Conservation (phyloP, 2,888 invertebrate genomes). For the Girardia tigrina region DNA sequence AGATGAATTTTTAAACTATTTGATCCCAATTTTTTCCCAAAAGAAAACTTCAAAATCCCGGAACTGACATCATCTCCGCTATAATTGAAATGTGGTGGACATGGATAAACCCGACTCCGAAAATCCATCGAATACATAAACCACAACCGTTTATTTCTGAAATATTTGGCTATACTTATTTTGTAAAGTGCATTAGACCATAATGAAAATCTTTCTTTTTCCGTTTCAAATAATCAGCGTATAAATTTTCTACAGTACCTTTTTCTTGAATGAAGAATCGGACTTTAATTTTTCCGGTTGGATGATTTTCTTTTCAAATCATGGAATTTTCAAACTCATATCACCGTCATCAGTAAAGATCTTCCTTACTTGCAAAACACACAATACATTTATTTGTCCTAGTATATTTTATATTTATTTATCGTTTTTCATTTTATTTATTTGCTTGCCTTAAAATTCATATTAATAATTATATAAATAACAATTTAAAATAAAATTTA, state of each 20-base stretch:
- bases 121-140: constrained; percentile 96
- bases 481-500: too few species aligned
- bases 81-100: constrained; percentile 87
- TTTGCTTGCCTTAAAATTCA: too few species aligned
- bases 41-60: constrained; percentile 71
- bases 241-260: neutral
- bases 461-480: too few species aligned
- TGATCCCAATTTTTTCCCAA: constrained; percentile 65
- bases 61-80: constrained; percentile 79
- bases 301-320: neutral
- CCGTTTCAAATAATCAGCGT: neutral
- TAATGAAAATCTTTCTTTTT: neutral
- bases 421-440: too few species aligned
- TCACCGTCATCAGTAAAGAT: neutral
- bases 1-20: constrained; percentile 78
- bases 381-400: too few species aligned
- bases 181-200: neutral
- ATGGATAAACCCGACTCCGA: constrained; percentile 77
- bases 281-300: neutral
- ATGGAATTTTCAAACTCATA: neutral
- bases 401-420: too few species aligned
- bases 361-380: too few species aligned
- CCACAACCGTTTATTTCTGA: constrained; percentile 70
- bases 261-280: neutral
- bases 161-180: constrained; percentile 39